Percentiles rank a stretch among this genome's conserved stretches.
These are phyloP conservation scores for Andricus quercusramuli DNA, from an alignment of 2,888 invertebrate genomes.

Conservation along the genomic window DNA sequence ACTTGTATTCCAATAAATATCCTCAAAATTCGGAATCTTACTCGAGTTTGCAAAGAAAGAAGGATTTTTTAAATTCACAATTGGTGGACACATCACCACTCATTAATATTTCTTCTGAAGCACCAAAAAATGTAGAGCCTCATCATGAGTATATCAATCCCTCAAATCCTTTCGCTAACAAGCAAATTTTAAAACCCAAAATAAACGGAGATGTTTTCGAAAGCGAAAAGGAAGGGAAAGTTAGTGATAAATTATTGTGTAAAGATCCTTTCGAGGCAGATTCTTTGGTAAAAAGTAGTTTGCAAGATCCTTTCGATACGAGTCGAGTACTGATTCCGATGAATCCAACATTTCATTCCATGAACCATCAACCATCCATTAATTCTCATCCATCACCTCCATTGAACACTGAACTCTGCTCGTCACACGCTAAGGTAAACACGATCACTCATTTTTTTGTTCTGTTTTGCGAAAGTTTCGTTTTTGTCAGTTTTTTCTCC, in stretches of 20 bases:
- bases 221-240: not conserved
- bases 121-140: not conserved
- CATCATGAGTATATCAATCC: constrained; percentile 56
- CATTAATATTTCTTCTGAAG: constrained; percentile 10
- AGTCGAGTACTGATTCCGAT: constrained; percentile 68
- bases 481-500: constrained; percentile 43
- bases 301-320: constrained; percentile 72
- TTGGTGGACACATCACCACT: constrained; percentile 1
- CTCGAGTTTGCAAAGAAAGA: not conserved
- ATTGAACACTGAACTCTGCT: constrained; percentile 69
- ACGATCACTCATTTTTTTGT: constrained; percentile 59
- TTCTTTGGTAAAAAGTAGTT: constrained; percentile 47
- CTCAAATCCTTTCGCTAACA: constrained; percentile 55
- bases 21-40: not conserved
- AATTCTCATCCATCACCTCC: constrained; percentile 65
- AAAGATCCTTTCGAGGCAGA: constrained; percentile 54
- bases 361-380: constrained; percentile 59
- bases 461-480: constrained; percentile 51
- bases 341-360: constrained; percentile 61
- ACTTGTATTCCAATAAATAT: not conserved
- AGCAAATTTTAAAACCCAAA: not conserved
- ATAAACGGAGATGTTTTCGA: not conserved
- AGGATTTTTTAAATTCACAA: not conserved
- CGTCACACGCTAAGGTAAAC: constrained; percentile 74
- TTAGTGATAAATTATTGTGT: constrained; percentile 44